phyloP scores from a whole-genome alignment of 2,888 invertebrate species.

The Torymus texanus region DNA sequence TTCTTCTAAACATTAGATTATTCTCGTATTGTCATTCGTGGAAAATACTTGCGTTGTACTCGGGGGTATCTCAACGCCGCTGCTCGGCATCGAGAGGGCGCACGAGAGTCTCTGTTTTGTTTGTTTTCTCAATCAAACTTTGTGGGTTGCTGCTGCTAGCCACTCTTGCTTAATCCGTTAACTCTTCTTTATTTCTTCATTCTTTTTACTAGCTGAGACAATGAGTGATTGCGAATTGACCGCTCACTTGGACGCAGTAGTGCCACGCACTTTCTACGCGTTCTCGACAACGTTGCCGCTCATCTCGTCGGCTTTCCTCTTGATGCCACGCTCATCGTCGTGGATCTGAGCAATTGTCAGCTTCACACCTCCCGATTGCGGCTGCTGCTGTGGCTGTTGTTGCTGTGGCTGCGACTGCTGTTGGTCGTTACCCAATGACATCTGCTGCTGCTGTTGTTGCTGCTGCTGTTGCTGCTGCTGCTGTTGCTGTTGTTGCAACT shows the following conservation, averaged over 20 bases:
- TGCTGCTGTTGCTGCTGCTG: slow-evolving; percentile 65
- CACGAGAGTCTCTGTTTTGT: background rate
- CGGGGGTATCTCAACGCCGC: slow-evolving; percentile 3
- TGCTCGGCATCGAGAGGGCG: too few species aligned
- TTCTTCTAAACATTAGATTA: slow-evolving; percentile 6
- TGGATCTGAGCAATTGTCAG: slow-evolving; percentile 59
- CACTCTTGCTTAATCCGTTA: background rate
- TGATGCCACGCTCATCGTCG: slow-evolving; percentile 68
- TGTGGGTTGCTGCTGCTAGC: background rate
- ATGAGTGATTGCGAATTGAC: slow-evolving; percentile 70
- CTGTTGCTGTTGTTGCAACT: slow-evolving; percentile 58
- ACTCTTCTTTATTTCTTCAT: background rate
- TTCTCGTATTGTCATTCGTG: slow-evolving; percentile 51
- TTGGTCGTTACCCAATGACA: slow-evolving; percentile 52
- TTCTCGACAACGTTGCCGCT: slow-evolving; percentile 68
- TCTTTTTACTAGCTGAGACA: slow-evolving; percentile 70
- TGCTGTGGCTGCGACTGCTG: slow-evolving; percentile 64
- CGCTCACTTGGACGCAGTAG: slow-evolving; percentile 69
- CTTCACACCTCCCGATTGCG: slow-evolving; percentile 57
- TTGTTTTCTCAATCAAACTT: slow-evolving; percentile 4
- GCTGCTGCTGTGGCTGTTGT: slow-evolving; percentile 58
- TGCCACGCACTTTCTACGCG: slow-evolving; percentile 62
- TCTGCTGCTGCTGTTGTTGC: slow-evolving; percentile 65
- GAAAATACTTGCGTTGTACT: slow-evolving; percentile 52
- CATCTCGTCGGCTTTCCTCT: slow-evolving; percentile 72